Evolutionary conservation across 2,888 invertebrate genomes (phyloP).

Genomic region (Polyommatus icarus): DNA sequence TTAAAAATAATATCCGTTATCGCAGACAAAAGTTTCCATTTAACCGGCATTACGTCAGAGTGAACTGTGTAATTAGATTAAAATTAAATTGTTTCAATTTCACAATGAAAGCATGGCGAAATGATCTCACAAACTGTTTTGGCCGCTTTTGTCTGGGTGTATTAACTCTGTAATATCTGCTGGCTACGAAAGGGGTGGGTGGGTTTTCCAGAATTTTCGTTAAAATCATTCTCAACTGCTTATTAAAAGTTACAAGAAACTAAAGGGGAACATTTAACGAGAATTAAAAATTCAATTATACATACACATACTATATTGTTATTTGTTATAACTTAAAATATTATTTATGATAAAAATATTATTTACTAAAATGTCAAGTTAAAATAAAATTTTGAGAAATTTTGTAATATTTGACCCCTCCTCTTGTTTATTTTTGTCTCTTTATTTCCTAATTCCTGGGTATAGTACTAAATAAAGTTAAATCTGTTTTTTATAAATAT

Average conservation of each 20-base stretch:
- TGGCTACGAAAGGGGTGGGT: background rate
- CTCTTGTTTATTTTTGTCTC: no score
- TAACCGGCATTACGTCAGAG: slow-evolving; percentile 1
- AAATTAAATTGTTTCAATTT: slow-evolving; percentile 20
- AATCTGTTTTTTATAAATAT: slow-evolving; percentile 34
- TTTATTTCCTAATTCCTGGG: no score
- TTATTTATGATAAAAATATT: background rate
- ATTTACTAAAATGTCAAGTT: background rate
- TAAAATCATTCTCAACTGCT: background rate
- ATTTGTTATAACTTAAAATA: background rate
- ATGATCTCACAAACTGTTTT: background rate
- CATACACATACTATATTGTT: background rate
- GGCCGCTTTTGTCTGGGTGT: background rate
- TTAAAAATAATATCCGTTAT: background rate
- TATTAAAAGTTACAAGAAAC: background rate
- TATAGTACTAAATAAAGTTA: no score
- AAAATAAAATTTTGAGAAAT: background rate
- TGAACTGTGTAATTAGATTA: slow-evolving; percentile 15
- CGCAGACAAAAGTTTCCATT: background rate
- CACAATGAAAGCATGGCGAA: slow-evolving; percentile 6
- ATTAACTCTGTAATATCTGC: background rate
- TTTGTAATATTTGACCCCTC: background rate
- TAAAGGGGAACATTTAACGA: background rate
- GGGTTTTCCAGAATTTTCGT: background rate
- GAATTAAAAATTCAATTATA: background rate